Base-by-base conservation (phyloP, 2,113 vertebrate genomes). In the Callipepla californica region DNA sequence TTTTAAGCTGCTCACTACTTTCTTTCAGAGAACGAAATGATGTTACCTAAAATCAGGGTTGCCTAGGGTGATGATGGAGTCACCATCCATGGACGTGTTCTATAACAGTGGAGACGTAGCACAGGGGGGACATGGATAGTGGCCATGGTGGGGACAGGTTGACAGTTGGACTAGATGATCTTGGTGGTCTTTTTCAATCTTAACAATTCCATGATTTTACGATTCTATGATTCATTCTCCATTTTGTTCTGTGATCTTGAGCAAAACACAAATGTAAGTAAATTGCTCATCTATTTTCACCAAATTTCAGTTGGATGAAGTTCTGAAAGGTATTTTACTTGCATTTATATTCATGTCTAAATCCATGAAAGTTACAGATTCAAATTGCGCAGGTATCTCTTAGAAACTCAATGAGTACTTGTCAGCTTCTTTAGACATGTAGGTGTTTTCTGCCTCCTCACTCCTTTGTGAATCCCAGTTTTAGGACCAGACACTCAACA, bases 1-100 rank as follows among this genome's bases (percentile, higher is more conserved):
- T 92, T 94, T 95, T 91, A 90, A 94, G 66, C 30, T 89, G 66
- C 76, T 77, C 3, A 22, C 75, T 92, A 19, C 20, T 89, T 90
- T 84, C 11, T 15, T 81, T 92, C 68, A 45, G 61, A 86, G 73
- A 85, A 95, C 82, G 40, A 58, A 80, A 84, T 70, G 51, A 7
- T 53, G 66, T 45, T 72, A 61, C 44, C 28, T 48, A 91, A 73
- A 91, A 92, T 72, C 20, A 83, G n/a, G n/a, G 20, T 16, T 16
- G 26, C 51, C 51, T 26, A 28, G 51, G 26, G 13, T 28, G 26
- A 26, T 9, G 51, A 8, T 53, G 51, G 51, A 53, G 51, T 53
- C 25, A 53, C 51, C 51, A 28, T 53, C 14, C 26, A 26, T 53
- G 14, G 51, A 53, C 8, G 8, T 28, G 25, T 13, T 53, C 51